These are phyloP conservation scores for Adelosebastes latens DNA, from an alignment of 2,797 vertebrate species.

Conservation along the genomic window DNA sequence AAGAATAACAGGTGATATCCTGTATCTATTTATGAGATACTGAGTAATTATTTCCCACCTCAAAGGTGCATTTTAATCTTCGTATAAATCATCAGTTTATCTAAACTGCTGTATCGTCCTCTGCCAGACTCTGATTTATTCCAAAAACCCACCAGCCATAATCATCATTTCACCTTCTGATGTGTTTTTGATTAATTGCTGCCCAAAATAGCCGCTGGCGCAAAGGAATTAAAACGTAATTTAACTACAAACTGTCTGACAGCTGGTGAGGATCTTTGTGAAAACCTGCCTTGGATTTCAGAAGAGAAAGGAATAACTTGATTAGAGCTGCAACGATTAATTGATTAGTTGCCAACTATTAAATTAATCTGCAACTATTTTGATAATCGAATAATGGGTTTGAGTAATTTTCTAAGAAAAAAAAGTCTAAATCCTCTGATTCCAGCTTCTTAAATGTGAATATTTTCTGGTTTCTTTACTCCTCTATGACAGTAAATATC, in stretches of 20 bases:
- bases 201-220: neutral
- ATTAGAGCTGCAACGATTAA: too few relatives aligned
- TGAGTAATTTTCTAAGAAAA: too few relatives aligned
- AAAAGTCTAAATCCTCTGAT: too few relatives aligned
- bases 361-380: too few relatives aligned
- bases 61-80: neutral
- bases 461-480: too few relatives aligned
- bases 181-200: neutral
- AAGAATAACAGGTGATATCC: neutral
- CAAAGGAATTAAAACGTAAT: conserved; percentile 2
- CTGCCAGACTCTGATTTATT: neutral
- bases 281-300: conserved; percentile 2
- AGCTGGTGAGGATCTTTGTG: neutral
- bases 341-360: too few relatives aligned
- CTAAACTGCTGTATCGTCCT: neutral
- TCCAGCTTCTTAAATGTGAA: too few relatives aligned
- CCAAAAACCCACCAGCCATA: neutral
- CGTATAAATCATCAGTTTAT: neutral
- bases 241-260: conserved; percentile 1
- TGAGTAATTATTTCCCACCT: neutral
- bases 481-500: too few relatives aligned
- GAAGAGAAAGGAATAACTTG: neutral
- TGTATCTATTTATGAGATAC: neutral
- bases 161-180: conserved; percentile 17
- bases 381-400: too few relatives aligned